Evolutionary conservation across 2,888 invertebrate species (phyloP).

Genomic region (Mythimna lalbum): DNA sequence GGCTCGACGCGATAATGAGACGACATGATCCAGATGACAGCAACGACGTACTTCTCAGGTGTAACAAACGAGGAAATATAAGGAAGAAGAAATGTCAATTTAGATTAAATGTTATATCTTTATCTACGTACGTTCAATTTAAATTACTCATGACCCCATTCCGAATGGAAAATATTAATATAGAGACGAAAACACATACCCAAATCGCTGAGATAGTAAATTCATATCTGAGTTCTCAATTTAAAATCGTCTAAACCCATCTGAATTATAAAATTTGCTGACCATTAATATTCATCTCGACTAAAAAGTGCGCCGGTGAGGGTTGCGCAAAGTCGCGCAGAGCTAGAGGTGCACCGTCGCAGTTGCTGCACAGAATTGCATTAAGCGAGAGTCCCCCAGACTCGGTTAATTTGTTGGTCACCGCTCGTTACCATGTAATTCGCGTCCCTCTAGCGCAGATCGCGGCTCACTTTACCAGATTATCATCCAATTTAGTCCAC

Average conservation of each 20-base stretch:
- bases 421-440: conserved; percentile 79
- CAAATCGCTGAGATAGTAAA: conserved; percentile 27
- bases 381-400: conserved; percentile 71
- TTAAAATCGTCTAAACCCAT: conserved; percentile 49
- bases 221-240: conserved; percentile 32
- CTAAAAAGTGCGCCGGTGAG: conserved; percentile 53
- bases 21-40: conserved; percentile 25
- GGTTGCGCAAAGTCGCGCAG: conserved; percentile 16
- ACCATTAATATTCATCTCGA: conserved; percentile 59
- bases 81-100: conserved; percentile 2
- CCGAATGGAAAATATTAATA: neutral
- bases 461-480: conserved; percentile 67
- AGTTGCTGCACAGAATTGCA: conserved; percentile 69
- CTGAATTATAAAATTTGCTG: conserved; percentile 59
- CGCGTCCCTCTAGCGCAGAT: conserved; percentile 63
- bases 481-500: conserved; percentile 68
- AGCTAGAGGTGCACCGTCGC: conserved; percentile 37
- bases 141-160: neutral
- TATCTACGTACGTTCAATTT: neutral
- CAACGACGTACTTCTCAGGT: neutral
- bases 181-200: neutral
- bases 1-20: conserved; percentile 7
- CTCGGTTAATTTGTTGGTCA: conserved; percentile 79
- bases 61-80: neutral
- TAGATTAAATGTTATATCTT: neutral